Evolutionary conservation across 1,140 invertebrate genomes (phyloP).

Genomic region (Hirudo medicinalis): DNA sequence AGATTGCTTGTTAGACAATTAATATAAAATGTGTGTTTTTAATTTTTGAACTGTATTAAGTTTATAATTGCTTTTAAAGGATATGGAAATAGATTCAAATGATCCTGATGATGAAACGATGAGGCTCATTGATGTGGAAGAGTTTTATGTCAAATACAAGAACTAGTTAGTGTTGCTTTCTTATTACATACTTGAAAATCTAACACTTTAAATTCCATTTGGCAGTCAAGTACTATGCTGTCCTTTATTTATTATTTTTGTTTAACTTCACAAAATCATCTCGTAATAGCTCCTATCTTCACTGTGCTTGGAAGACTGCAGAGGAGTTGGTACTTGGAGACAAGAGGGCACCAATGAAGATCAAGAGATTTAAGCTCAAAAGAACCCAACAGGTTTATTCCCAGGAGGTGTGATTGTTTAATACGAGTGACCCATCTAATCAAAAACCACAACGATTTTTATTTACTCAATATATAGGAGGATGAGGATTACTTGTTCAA

Average conservation of each 20-base stretch:
- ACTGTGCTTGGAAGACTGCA: constrained; percentile 97
- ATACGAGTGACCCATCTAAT: neutral
- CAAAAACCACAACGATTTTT: too few species aligned
- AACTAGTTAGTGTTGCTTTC: constrained; percentile 55
- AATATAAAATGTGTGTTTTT: neutral
- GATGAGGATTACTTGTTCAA: constrained; percentile 94
- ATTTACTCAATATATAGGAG: constrained; percentile 19
- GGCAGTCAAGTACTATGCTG: neutral
- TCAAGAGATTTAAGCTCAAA: constrained; percentile 90
- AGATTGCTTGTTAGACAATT: too few species aligned
- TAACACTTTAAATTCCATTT: too few species aligned
- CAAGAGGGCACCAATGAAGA: constrained; percentile 75
- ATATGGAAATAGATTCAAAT: constrained; percentile 19
- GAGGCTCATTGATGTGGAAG: constrained; percentile 66
- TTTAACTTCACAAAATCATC: neutral
- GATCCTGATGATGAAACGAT: constrained; percentile 28
- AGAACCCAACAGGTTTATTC: constrained; percentile 16
- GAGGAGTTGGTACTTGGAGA: constrained; percentile 90
- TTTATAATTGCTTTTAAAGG: neutral
- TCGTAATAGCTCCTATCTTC: constrained; percentile 65
- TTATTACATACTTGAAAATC: neutral
- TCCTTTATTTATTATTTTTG: too few species aligned
- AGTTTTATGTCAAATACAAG: constrained; percentile 96
- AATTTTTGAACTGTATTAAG: neutral
- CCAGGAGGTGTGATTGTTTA: neutral